Percentiles rank a stretch among this genome's conserved stretches.
These are phyloP conservation scores for Axinella damicornis DNA, from an alignment of 37 sponge, comb jelly and placozoan species.

Conservation along the genomic window DNA sequence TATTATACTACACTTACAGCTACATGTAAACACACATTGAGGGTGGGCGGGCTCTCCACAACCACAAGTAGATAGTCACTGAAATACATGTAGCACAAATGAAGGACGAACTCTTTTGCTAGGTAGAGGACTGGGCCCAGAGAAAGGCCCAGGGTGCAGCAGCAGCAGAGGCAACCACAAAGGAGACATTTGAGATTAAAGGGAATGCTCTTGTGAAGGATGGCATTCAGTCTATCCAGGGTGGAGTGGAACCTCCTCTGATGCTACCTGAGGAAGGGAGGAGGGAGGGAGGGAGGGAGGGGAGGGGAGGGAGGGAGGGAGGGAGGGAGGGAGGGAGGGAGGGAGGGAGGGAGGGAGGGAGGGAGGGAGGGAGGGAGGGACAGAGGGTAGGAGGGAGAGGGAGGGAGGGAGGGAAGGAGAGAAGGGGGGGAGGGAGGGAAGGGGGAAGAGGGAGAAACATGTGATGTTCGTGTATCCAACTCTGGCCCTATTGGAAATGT, in stretches of 20 bases:
- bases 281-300: neutral
- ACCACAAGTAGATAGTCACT: no score
- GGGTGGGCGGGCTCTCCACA: no score
- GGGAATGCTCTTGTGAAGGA: conserved; percentile 75
- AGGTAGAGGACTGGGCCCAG: conserved; percentile 80
- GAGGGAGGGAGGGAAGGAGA: neutral
- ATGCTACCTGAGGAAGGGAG: conserved; percentile 68
- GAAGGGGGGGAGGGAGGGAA: neutral
- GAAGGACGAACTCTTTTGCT: conserved; percentile 73
- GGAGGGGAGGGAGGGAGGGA: neutral
- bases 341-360: neutral
- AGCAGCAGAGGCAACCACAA: conserved; percentile 90
- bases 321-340: neutral
- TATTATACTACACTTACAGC: no score
- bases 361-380: neutral
- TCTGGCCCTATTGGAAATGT: no score
- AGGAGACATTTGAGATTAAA: conserved; percentile 78
- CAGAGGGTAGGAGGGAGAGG: neutral
- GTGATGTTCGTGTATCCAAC: neutral
- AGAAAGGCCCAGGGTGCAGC: conserved; percentile 88
- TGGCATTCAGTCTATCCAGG: conserved; percentile 65
- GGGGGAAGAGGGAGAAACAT: neutral
- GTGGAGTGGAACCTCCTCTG: conserved; percentile 87
- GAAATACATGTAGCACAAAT: no score
- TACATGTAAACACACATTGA: no score